Base-by-base conservation (phyloP, 2,113 vertebrate genomes). In the Myiozetetes cayanensis region DNA sequence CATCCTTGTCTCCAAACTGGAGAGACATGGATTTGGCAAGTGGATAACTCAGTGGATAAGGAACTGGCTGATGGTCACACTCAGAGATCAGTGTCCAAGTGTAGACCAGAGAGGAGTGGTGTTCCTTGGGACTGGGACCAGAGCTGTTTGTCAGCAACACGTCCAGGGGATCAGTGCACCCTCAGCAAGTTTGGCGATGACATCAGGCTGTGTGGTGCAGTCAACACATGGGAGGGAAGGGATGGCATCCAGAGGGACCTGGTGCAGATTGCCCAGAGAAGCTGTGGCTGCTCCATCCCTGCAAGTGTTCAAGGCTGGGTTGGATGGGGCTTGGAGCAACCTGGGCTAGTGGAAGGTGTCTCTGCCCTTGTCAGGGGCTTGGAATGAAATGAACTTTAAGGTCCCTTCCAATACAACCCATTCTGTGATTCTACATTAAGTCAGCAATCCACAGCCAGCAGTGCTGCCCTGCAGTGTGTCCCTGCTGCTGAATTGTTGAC, bases 271-370 rank as follows among this genome's bases (percentile, higher is more conserved):
- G 23, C 17, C 33, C 50, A 91, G n/a, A 58, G 16, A 0, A 46
- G 28, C 28, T 72, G 44, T 22, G 66, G 44, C 33, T 85, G 44
- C 33, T 23, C 27, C 58, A 58, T 30, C 37, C 59, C 39, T 74
- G n/a, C 18, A 0, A 67, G 12, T 53, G 39, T 2, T 31, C 52
- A 33, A 61, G 46, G 44, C 12, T 24, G 14, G 58, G n/a, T 0
- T 67, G 39, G 30, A 59, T 0, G 0, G 44, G 12, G 17, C 24
- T 67, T 20, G 14, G n/a, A 55, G 39, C 25, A 53, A 0, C 12
- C 12, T 61, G 82, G 18, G 8, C 15, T 0, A 8, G 14, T 17
- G 21, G 30, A 31, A 61, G 17, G 8, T 41, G 39, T 53, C 59
- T 30, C 59, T 79, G 59, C 0, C 28, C 58, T 16, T 15, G 33